phyloP scores from a whole-genome alignment of 2,797 vertebrate species.

The Selene dorsalis region DNA sequence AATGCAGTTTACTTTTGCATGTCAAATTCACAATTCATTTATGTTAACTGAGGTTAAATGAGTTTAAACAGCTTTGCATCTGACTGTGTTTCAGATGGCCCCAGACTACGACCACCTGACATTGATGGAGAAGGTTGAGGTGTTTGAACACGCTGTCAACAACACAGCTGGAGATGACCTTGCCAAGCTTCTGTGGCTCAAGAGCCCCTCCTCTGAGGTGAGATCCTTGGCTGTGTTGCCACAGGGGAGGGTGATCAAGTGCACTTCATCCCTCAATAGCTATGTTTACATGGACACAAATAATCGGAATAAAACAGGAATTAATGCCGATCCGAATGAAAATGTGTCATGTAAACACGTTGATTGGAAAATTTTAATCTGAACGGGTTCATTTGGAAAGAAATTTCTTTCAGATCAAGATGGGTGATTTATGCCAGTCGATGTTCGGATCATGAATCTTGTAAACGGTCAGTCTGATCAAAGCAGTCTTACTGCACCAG shows the following conservation, averaged over 20 bases:
- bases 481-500: too few relatives aligned
- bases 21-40: background rate
- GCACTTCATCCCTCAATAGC: conserved; percentile 24
- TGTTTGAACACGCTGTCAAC: conserved; percentile 98
- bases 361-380: too few relatives aligned
- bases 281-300: too few relatives aligned
- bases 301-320: too few relatives aligned
- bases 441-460: too few relatives aligned
- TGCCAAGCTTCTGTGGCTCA: conserved; percentile 97
- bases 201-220: conserved; percentile 97
- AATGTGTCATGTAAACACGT: too few relatives aligned
- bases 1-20: background rate
- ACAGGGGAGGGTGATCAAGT: background rate
- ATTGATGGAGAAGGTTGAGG: conserved; percentile 99
- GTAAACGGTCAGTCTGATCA: too few relatives aligned
- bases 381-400: too few relatives aligned
- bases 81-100: conserved; percentile 89
- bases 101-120: conserved; percentile 99
- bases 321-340: too few relatives aligned
- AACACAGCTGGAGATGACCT: conserved; percentile 98
- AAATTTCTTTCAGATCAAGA: too few relatives aligned
- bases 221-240: background rate
- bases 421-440: too few relatives aligned
- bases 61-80: background rate
- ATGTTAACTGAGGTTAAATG: background rate